Evolutionary conservation across 1,140 invertebrate species (phyloP).

Genomic region (Mizuhopecten yessoensis): DNA sequence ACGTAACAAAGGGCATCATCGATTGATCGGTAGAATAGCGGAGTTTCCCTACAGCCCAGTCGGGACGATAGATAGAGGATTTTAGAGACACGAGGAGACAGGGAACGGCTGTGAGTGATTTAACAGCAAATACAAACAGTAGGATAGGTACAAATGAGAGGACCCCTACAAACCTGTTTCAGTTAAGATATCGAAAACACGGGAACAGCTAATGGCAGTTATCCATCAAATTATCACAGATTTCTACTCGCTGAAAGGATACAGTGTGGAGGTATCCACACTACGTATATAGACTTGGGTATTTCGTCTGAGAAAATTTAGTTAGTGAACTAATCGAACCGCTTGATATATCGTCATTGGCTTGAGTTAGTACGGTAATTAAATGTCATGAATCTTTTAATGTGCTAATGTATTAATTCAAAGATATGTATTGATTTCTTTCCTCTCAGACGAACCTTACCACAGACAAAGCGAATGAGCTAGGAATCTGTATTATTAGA

Average conservation of each 20-base stretch:
- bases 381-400: slow-evolving; percentile 8
- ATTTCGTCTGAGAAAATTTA: background rate
- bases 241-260: background rate
- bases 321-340: background rate
- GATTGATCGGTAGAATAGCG: background rate
- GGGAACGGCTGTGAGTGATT: background rate
- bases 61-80: slow-evolving; percentile 31
- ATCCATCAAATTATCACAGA: slow-evolving; percentile 27
- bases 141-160: slow-evolving; percentile 1
- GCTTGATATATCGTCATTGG: background rate
- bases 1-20: slow-evolving; percentile 31
- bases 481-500: background rate
- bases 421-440: background rate
- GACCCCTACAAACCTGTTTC: background rate
- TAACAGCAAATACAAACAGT: background rate
- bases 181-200: background rate
- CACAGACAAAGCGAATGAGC: background rate
- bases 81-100: background rate
- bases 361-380: background rate
- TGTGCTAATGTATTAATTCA: slow-evolving; percentile 14
- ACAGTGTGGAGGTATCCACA: background rate
- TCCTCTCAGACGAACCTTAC: background rate
- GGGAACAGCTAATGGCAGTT: background rate
- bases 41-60: background rate
- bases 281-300: background rate